A percentile compares a stretch with the other conserved stretches of the same genome.
These are phyloP conservation scores for Lysiphlebus fabarum DNA, from an alignment of 1,140 invertebrate species.

Conservation along the genomic window DNA sequence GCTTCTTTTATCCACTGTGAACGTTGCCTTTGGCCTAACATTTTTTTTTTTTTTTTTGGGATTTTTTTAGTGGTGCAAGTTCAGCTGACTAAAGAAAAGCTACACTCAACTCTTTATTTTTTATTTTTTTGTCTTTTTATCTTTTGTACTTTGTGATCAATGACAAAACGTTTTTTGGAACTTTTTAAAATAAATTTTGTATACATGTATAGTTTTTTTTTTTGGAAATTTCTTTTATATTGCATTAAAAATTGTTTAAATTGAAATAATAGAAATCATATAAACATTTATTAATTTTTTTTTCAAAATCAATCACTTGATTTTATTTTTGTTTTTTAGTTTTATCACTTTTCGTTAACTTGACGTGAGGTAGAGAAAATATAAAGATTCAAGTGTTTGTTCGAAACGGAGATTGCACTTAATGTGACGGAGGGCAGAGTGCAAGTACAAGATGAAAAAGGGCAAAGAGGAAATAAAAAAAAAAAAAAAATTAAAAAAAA, in stretches of 20 bases:
- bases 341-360: background rate
- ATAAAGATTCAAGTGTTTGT: conserved; percentile 27
- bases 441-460: background rate
- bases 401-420: conserved; percentile 29
- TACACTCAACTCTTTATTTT: background rate
- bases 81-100: background rate
- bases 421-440: conserved; percentile 23
- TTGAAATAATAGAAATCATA: background rate
- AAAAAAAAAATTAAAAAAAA: conserved; percentile 15
- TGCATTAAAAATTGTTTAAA: background rate
- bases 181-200: background rate
- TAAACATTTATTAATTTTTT: background rate
- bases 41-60: conserved; percentile 14
- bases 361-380: background rate
- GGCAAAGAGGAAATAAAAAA: too few relatives aligned
- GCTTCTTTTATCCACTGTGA: conserved; percentile 11
- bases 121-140: background rate
- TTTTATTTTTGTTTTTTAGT: background rate
- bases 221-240: too few relatives aligned
- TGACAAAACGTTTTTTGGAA: too few relatives aligned
- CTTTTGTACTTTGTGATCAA: background rate
- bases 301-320: background rate
- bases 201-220: background rate
- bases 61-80: background rate
- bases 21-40: conserved; percentile 8